Percentiles rank a stretch among this genome's conserved stretches.
Evolutionary conservation across 2,113 vertebrate species (phyloP).

Genomic region (Falco punctatus): DNA sequence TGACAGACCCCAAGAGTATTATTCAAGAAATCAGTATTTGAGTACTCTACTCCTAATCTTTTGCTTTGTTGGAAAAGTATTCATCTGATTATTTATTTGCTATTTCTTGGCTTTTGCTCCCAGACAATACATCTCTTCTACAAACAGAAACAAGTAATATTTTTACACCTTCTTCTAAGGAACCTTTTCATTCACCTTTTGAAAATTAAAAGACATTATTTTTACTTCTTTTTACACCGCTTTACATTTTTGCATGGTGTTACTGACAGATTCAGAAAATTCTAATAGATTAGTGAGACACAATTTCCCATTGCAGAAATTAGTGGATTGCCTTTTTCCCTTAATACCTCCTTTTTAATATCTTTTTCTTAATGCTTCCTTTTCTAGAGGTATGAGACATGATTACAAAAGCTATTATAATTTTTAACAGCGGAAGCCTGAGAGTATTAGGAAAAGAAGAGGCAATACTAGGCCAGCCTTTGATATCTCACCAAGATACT

Average conservation of each 20-base stretch:
- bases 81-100: not conserved
- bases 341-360: not conserved
- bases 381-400: not conserved
- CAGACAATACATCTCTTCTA: not conserved
- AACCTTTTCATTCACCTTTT: not conserved
- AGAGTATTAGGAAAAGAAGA: not conserved
- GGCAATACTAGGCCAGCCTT: not conserved
- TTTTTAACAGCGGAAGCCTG: not conserved
- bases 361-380: not conserved
- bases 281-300: not conserved
- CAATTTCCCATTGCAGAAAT: not conserved
- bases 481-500: not conserved
- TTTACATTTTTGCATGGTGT: not conserved
- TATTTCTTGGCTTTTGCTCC: not conserved
- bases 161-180: not conserved
- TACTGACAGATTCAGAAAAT: not conserved
- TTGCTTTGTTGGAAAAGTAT: not conserved
- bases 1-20: not conserved
- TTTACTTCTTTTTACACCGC: not conserved
- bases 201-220: not conserved
- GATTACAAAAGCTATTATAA: not conserved
- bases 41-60: not conserved
- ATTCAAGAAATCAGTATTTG: not conserved
- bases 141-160: not conserved
- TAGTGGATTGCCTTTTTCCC: not conserved